Conservation (phyloP, 2,888 invertebrate genomes). For the Euzophera pinguis region DNA sequence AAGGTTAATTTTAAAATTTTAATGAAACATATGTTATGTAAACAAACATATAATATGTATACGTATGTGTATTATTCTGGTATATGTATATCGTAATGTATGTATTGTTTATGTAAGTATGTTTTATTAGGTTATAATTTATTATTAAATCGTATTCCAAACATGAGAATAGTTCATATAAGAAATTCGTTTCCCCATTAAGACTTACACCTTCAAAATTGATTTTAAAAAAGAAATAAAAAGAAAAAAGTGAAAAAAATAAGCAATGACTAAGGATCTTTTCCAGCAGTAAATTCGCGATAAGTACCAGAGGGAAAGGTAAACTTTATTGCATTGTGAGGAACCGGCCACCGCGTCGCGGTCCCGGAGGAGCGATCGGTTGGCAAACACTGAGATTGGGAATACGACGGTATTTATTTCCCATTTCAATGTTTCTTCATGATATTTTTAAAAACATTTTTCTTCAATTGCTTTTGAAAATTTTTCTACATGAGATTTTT, state of each 20-base stretch:
- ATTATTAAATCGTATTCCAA: too few species aligned
- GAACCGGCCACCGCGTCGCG: constrained; percentile 37
- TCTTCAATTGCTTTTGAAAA: not conserved
- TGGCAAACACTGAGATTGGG: constrained; percentile 61
- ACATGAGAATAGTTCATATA: too few species aligned
- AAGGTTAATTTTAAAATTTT: too few species aligned
- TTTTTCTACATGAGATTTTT: too few species aligned
- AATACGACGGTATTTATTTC: constrained; percentile 24
- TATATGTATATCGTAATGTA: too few species aligned
- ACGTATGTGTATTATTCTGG: too few species aligned
- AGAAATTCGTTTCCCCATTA: too few species aligned
- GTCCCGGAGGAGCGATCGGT: constrained; percentile 71
- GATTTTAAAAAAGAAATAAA: not conserved
- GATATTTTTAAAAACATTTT: constrained; percentile 14
- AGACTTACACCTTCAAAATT: not conserved
- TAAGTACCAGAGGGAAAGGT: constrained; percentile 53
- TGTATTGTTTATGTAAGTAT: too few species aligned
- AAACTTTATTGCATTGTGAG: constrained; percentile 62
- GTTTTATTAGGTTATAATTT: too few species aligned
- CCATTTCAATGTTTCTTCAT: constrained; percentile 17
- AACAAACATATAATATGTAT: too few species aligned
- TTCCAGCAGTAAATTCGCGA: constrained; percentile 25
- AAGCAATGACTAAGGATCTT: not conserved
- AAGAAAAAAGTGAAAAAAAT: not conserved
- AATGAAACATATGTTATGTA: too few species aligned